A percentile compares a stretch with the other conserved stretches of the same genome.
These are phyloP conservation scores for Erethizon dorsatum DNA, from an alignment of 2,797 vertebrate genomes.

Conservation along the genomic window DNA sequence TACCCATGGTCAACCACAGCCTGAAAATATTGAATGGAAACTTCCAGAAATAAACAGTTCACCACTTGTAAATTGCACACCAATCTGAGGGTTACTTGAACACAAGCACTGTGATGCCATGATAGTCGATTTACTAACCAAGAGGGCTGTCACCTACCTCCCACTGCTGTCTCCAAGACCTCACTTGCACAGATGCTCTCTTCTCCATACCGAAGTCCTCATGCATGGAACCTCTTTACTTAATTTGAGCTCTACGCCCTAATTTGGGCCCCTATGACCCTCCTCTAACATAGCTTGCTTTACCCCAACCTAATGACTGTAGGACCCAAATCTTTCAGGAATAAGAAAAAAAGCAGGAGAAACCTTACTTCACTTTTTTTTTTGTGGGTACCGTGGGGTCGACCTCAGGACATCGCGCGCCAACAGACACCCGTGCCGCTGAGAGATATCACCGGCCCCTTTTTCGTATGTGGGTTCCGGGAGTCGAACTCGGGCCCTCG, in stretches of 20 bases:
- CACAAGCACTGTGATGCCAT: not conserved
- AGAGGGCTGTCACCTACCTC: not conserved
- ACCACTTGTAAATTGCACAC: not conserved
- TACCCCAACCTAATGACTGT: not conserved
- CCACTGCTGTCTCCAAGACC: not conserved
- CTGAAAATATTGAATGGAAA: slow-evolving; percentile 46
- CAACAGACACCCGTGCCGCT: no score
- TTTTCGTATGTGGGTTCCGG: no score
- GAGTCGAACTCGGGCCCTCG: no score
- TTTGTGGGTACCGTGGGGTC: no score
- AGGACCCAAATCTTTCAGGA: not conserved
- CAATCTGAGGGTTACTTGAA: not conserved
- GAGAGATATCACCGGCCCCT: no score
- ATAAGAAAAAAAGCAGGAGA: not conserved
- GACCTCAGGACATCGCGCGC: no score
- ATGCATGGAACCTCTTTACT: not conserved
- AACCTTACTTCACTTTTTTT: not conserved
- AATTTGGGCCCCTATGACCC: not conserved
- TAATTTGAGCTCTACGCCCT: not conserved
- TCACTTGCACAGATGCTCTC: not conserved
- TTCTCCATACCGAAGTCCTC: not conserved
- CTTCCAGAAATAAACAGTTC: slow-evolving; percentile 52
- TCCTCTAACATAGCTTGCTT: not conserved
- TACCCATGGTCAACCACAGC: not conserved
- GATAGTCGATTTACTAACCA: not conserved